These are phyloP conservation scores for Cygnus buccinator DNA, from an alignment of 2,113 vertebrate genomes.

Conservation along the genomic window DNA sequence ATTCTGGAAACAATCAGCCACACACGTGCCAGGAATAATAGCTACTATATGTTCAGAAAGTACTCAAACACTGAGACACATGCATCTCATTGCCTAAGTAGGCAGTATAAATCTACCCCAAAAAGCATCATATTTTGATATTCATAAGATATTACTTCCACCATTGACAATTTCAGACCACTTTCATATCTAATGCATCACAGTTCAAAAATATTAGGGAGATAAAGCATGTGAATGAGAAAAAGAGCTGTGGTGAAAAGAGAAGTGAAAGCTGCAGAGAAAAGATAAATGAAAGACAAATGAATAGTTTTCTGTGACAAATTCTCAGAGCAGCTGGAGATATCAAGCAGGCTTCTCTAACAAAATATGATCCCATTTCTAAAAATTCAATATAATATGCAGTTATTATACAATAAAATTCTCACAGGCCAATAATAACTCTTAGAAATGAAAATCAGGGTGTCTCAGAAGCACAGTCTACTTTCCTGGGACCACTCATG, in stretches of 20 bases:
- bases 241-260: not conserved
- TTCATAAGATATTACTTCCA: not conserved
- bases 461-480: not conserved
- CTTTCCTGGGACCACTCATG: not conserved
- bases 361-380: not conserved
- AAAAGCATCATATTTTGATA: not conserved
- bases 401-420: not conserved
- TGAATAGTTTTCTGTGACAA: not conserved
- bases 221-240: not conserved
- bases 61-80: slow-evolving; percentile 35
- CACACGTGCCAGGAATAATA: slow-evolving; percentile 65
- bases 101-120: not conserved
- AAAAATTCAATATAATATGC: not conserved
- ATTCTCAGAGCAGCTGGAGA: not conserved
- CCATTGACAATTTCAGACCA: not conserved
- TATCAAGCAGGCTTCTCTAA: not conserved
- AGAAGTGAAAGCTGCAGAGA: not conserved
- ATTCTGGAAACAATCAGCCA: slow-evolving; percentile 74
- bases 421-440: not conserved
- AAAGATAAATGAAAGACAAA: not conserved
- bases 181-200: not conserved
- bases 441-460: not conserved
- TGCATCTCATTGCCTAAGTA: slow-evolving; percentile 25
- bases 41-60: slow-evolving; percentile 47
- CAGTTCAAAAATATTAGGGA: not conserved